Conservation (phyloP, 1,140 invertebrate genomes). For the Cydia strobilella region DNA sequence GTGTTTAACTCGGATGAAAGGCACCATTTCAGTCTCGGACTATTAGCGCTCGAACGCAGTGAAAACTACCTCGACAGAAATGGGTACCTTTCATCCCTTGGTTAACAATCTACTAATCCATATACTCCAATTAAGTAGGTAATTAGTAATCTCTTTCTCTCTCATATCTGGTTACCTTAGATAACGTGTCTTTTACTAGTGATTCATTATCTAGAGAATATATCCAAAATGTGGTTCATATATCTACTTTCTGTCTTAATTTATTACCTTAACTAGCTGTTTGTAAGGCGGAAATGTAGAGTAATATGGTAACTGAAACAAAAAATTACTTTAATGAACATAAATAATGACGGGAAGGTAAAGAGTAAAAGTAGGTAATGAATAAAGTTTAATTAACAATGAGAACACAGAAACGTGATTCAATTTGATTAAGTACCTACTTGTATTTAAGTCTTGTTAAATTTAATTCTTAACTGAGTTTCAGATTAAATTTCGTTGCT, state of each 20-base stretch:
- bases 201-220: too few species aligned
- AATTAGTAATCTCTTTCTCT: too few species aligned
- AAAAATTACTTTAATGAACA: background rate
- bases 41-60: too few species aligned
- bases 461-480: background rate
- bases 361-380: background rate
- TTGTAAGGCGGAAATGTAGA: background rate
- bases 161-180: too few species aligned
- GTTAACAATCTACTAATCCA: too few species aligned
- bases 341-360: background rate
- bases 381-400: background rate
- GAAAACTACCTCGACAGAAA: too few species aligned
- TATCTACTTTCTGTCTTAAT: background rate
- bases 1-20: too few species aligned
- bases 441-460: background rate
- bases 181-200: too few species aligned
- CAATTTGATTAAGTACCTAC: background rate
- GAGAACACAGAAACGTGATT: background rate
- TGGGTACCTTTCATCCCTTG: too few species aligned
- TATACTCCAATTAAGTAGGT: too few species aligned
- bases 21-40: too few species aligned
- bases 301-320: background rate
- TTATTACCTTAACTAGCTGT: background rate
- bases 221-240: too few species aligned
- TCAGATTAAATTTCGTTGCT: background rate